These are phyloP conservation scores for Hypomecis atomaria DNA, from an alignment of 2,888 invertebrate species.

Conservation along the genomic window DNA sequence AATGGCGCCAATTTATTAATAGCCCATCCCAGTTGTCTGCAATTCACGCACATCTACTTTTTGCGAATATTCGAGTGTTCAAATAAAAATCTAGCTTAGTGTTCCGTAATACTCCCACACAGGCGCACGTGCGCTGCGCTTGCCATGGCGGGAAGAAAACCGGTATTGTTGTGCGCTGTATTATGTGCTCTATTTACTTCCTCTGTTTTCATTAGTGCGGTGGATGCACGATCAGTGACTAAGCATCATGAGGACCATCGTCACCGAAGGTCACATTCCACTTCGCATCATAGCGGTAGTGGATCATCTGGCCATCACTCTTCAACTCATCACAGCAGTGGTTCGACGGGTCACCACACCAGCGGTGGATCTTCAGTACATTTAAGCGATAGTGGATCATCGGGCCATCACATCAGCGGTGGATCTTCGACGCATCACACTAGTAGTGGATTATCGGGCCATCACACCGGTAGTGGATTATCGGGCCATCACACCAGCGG, in stretches of 20 bases:
- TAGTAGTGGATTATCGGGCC: too few species aligned
- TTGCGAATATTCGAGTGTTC: conserved; percentile 12
- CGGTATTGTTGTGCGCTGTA: conserved; percentile 17
- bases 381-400: too few species aligned
- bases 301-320: too few species aligned
- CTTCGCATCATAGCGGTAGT: not conserved
- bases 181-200: conserved; percentile 23
- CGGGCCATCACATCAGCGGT: too few species aligned
- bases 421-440: too few species aligned
- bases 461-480: too few species aligned
- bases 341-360: too few species aligned
- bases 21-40: conserved; percentile 20
- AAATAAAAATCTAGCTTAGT: conserved; percentile 14
- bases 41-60: conserved; percentile 11
- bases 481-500: too few species aligned
- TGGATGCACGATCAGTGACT: conserved; percentile 21
- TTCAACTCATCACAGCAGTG: too few species aligned
- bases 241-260: conserved; percentile 2
- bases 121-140: conserved; percentile 14
- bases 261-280: conserved; percentile 2
- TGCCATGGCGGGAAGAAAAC: conserved; percentile 20
- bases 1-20: conserved; percentile 11
- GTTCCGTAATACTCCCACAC: conserved; percentile 7
- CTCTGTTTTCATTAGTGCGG: conserved; percentile 23
- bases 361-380: too few species aligned